Conservation (phyloP, 2,888 invertebrate genomes). For the Noctua janthe region DNA sequence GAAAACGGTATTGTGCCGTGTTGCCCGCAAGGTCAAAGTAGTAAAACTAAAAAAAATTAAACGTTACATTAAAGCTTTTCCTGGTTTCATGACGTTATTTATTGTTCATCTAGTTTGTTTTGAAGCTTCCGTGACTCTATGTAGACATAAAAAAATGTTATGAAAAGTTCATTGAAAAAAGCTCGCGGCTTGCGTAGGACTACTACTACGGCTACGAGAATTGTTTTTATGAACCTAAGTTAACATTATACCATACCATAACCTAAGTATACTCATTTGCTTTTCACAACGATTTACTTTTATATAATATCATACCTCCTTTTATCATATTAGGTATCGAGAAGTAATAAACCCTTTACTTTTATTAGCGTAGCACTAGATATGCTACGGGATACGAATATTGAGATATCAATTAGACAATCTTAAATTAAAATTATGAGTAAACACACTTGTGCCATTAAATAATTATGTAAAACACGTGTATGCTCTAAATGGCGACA, state of each 20-base stretch:
- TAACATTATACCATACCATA: neutral
- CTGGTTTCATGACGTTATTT: constrained; percentile 26
- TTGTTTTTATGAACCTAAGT: neutral
- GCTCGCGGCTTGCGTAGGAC: neutral
- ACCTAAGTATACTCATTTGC: neutral
- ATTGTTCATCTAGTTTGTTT: constrained; percentile 20
- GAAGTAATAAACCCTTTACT: neutral
- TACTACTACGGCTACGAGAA: neutral
- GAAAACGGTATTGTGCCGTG: constrained; percentile 9
- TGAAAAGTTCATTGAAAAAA: neutral
- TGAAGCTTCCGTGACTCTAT: constrained; percentile 13
- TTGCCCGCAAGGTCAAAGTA: constrained; percentile 43
- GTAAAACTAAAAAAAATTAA: constrained; percentile 36
- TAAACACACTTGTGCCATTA: neutral
- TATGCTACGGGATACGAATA: neutral
- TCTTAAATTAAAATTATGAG: constrained; percentile 1
- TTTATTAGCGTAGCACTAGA: neutral
- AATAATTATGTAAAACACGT: constrained; percentile 38
- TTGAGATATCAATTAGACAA: constrained; percentile 17
- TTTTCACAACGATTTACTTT: neutral
- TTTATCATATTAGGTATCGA: neutral
- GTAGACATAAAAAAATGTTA: neutral
- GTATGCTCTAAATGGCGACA: constrained; percentile 20
- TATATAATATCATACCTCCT: neutral
- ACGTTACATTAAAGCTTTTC: constrained; percentile 28